Evolutionary conservation across 2,797 vertebrate species (phyloP).

Genomic region (Macropodus opercularis): DNA sequence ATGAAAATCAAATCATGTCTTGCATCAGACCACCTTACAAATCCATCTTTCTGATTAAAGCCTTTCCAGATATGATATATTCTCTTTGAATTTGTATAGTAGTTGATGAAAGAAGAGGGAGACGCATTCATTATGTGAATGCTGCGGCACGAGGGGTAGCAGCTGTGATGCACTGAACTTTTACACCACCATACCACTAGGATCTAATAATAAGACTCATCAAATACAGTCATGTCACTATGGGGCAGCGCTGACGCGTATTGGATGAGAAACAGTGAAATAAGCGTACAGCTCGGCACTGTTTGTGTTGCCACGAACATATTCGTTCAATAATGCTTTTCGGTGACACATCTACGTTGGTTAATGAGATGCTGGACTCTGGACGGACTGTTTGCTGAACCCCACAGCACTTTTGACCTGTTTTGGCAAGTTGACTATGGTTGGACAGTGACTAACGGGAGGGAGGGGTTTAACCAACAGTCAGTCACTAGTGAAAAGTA

Average conservation of each 20-base stretch:
- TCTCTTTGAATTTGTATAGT: slow-evolving; percentile 37
- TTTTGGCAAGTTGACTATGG: background rate
- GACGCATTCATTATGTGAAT: slow-evolving; percentile 39
- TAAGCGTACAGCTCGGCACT: slow-evolving; percentile 52
- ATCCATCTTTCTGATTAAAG: slow-evolving; percentile 19
- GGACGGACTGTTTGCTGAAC: slow-evolving; percentile 6
- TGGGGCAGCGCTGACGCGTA: slow-evolving; percentile 14
- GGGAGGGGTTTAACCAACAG: slow-evolving; percentile 11
- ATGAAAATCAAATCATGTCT: slow-evolving; percentile 22
- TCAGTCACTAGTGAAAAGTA: background rate
- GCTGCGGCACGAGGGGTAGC: slow-evolving; percentile 23
- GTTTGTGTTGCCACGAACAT: slow-evolving; percentile 27
- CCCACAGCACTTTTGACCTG: background rate
- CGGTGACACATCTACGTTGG: background rate
- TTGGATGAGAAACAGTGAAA: slow-evolving; percentile 39
- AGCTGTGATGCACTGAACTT: slow-evolving; percentile 26
- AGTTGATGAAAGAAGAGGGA: slow-evolving; percentile 42
- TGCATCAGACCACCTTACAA: slow-evolving; percentile 44
- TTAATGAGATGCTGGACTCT: background rate
- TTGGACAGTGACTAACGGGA: background rate
- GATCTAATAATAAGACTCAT: slow-evolving; percentile 34
- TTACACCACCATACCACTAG: slow-evolving; percentile 64
- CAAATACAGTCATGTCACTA: slow-evolving; percentile 51
- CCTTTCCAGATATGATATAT: slow-evolving; percentile 1
- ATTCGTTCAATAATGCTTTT: background rate